Base-by-base conservation (phyloP, 2,888 invertebrate genomes). In the Tenthredo amoena region DNA sequence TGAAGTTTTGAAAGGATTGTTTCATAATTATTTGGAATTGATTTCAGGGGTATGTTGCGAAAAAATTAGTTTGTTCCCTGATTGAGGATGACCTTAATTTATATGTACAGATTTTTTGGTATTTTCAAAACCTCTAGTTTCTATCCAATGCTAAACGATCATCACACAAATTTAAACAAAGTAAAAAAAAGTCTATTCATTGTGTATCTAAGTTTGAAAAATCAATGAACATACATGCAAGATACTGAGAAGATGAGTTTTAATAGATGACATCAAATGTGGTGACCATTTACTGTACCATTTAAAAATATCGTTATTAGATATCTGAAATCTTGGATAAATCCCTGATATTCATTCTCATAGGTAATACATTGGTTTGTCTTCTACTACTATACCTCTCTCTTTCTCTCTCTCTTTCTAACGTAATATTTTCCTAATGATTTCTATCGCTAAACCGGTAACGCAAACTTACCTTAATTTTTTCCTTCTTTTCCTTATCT, bases 401-500 rank as follows among this genome's bases (percentile, higher is more conserved):
- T 18, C 18, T n/a, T n/a, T 21, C 12, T 18, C 10, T n/a, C 40
- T 40, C n/a, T 37, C 15, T 72, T 50, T 50, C 55, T 55, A 55
- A 31, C 6, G 31, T 31, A 50, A 77, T 76, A 76, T 77, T 15
- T 55, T 34, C 18, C 34, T 12, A 74, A 74, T 37, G 31, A 71
- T 43, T 21, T 77, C 31, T 50, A 77, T 34, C 43, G 68, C 58
- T 34, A 26, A 82, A 72, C 26, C n/a, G 10, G 15, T 21, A 50
- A 31, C 43, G 9, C 21, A 37, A 72, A 86, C 92, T 93, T 93
- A 95, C 95, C 94, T 95, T 95, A 1, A 93, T 89, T 91, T 94
- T 94, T 81, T 94, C 94, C 89, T 94, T 93, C 89, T 94, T 94
- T 87, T 94, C 94, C 88, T 92, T 92, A 84, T 92, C 92, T 88